Conservation (phyloP, 2,888 invertebrate species). For the Atrina japonica region DNA sequence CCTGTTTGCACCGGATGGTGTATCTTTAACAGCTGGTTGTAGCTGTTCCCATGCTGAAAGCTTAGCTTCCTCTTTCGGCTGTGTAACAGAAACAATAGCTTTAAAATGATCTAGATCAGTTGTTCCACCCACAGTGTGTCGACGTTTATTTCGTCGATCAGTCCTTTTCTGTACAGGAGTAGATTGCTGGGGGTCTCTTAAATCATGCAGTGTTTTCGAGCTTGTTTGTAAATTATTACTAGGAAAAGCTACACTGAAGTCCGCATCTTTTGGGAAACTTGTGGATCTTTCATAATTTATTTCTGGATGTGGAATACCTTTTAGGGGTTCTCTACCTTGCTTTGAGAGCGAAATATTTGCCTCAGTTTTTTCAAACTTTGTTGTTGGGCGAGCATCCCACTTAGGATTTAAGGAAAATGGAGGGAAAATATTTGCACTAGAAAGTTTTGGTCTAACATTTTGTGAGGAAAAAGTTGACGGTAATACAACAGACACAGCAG, state of each 20-base stretch:
- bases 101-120: conserved; percentile 89
- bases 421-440: conserved; percentile 3
- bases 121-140: conserved; percentile 96
- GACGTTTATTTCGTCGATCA: conserved; percentile 81
- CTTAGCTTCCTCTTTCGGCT: conserved; percentile 45
- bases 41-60: conserved; percentile 79
- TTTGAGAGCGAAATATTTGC: conserved; percentile 58
- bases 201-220: conserved; percentile 3
- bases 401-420: background rate
- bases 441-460: conserved; percentile 12
- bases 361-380: conserved; percentile 68
- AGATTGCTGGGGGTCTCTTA: conserved; percentile 31
- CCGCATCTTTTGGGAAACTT: conserved; percentile 10
- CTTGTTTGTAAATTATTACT: background rate
- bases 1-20: conserved; percentile 56
- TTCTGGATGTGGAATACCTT: conserved; percentile 3
- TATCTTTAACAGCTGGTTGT: conserved; percentile 67
- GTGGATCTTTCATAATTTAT: conserved; percentile 10
- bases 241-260: background rate
- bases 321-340: conserved; percentile 9
- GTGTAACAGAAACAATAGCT: conserved; percentile 66
- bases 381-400: conserved; percentile 53
- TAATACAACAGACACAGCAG: conserved; percentile 52
- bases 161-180: conserved; percentile 49
- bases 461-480: conserved; percentile 28